These are phyloP conservation scores for Hemistola chrysoprasaria DNA, from an alignment of 2,888 invertebrate genomes.

Conservation along the genomic window DNA sequence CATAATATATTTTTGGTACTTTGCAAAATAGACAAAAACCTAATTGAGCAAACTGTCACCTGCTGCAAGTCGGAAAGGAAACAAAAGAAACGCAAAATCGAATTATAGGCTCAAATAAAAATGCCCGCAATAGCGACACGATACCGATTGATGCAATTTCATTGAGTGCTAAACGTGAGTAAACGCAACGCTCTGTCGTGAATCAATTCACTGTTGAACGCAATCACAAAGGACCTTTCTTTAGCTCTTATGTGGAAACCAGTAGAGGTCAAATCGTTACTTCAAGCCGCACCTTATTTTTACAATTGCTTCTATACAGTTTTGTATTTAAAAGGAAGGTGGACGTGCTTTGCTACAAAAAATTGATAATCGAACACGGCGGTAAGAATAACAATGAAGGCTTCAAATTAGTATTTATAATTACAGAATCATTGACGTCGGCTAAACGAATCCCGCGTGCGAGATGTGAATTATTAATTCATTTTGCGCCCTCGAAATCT, in stretches of 20 bases:
- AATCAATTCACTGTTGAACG: slow-evolving; percentile 51
- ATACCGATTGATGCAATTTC: slow-evolving; percentile 74
- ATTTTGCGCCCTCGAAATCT: slow-evolving; percentile 28
- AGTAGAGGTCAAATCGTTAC: slow-evolving; percentile 45
- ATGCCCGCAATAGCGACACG: slow-evolving; percentile 73
- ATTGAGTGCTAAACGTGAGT: slow-evolving; percentile 77
- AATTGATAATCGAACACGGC: slow-evolving; percentile 61
- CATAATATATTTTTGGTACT: slow-evolving; percentile 3
- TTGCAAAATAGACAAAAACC: slow-evolving; percentile 32
- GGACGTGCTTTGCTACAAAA: slow-evolving; percentile 59
- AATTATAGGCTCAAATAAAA: slow-evolving; percentile 68
- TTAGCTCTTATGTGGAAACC: slow-evolving; percentile 43
- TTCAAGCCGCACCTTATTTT: slow-evolving; percentile 22
- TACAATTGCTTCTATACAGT: slow-evolving; percentile 38
- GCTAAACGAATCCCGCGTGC: slow-evolving; percentile 56
- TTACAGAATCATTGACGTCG: slow-evolving; percentile 73
- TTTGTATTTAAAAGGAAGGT: slow-evolving; percentile 56
- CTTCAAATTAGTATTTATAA: slow-evolving; percentile 73
- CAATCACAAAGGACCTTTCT: slow-evolving; percentile 35
- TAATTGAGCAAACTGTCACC: slow-evolving; percentile 50
- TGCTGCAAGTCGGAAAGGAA: slow-evolving; percentile 55
- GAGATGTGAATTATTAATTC: slow-evolving; percentile 65
- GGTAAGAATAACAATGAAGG: slow-evolving; percentile 73
- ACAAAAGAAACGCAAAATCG: slow-evolving; percentile 57
- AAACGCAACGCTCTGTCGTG: slow-evolving; percentile 60